Evolutionary conservation across 2,888 invertebrate species (phyloP), one percentile per base, ranked within the genome.

Genomic region (Creontiades dilutus): DNA sequence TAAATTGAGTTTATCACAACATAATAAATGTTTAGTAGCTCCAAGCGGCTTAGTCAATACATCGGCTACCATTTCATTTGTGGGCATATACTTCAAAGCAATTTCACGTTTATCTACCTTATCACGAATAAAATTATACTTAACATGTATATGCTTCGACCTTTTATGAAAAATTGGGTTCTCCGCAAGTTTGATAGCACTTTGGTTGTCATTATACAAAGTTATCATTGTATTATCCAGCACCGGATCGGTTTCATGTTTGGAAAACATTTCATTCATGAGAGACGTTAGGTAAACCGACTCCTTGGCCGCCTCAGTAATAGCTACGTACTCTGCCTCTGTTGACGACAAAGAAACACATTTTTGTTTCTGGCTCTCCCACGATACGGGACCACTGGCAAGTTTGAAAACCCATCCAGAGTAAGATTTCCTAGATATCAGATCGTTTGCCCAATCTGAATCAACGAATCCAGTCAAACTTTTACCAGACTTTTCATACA

Each of bases 321-420:
- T 76, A 13, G 28, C 76, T 3, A 37, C 46, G 5, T 27, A 28
- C 61, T 61, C 61, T n/a, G 61, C 9, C n/a, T 61, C 61, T n/a
- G n/a, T 61, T 0, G 61, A 61, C 4, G 61, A 61, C 14, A 61
- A 9, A 2, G 52, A 13, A 2, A 52, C 61, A 9, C 14, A 19
- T 0, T n/a, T 81, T 16, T 81, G 81, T n/a, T 81, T 81, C 1
- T 19, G 46, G n/a, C 81, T 48, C 19, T 81, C 81, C 81, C 48
- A 81, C 19, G 81, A 47, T 14, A 81, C n/a, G 16, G 48, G 19
- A 4, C 47, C 81, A 81, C 47, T 81, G 4, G 81, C 81, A 47
- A 48, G 47, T 2, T 16, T 46, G 47, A 81, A 81, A 48, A 19
- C 48, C 47, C 3, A 81, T 47, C 48, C 80, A 37, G 80, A 16